phyloP scores from a whole-genome alignment of 2,113 vertebrate species.

The Daubentonia madagascariensis region DNA sequence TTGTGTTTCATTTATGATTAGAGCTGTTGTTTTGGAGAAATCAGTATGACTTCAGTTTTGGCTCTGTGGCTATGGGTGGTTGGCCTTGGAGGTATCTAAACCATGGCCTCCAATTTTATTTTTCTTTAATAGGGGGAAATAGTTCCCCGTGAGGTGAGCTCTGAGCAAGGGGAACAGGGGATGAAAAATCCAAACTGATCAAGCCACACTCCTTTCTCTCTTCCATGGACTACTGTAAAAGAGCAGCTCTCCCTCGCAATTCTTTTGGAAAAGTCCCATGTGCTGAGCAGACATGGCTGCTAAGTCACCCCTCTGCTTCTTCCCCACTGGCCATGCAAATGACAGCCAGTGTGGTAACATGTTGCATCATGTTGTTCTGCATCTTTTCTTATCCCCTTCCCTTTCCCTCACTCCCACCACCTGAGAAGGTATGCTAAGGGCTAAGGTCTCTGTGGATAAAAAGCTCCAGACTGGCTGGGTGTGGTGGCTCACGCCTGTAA shows the following conservation, averaged over 20 bases:
- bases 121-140: neutral
- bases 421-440: neutral
- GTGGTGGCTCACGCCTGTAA: neutral
- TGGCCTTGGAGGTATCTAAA: neutral
- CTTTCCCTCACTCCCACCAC: too few relatives aligned
- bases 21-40: neutral
- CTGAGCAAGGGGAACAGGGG: neutral
- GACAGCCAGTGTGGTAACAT: neutral
- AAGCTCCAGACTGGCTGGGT: neutral
- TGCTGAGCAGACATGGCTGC: neutral
- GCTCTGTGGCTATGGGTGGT: neutral
- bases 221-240: neutral
- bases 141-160: neutral
- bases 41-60: neutral
- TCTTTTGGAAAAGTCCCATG: neutral
- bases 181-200: neutral
- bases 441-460: neutral
- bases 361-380: neutral
- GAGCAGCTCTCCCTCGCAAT: neutral
- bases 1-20: slow-evolving; percentile 7
- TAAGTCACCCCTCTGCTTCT: neutral
- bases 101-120: neutral
- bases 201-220: neutral
- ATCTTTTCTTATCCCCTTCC: neutral
- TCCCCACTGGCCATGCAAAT: neutral